These are phyloP conservation scores for Phrynocephalus versicolor DNA, from an alignment of 2,113 vertebrate species.

Conservation along the genomic window DNA sequence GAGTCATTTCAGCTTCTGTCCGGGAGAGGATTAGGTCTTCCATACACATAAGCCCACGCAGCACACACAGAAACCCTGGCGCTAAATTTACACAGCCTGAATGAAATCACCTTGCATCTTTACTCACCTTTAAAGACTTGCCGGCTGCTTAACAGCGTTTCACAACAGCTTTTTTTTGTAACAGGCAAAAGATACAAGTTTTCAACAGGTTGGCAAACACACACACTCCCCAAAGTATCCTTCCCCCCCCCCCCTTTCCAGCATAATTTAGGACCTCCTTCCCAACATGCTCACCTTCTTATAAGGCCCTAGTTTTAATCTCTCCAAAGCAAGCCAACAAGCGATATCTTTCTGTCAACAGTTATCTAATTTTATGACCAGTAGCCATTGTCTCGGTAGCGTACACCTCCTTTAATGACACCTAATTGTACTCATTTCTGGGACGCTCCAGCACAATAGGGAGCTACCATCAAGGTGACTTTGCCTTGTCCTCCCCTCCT, in stretches of 20 bases:
- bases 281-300: not conserved
- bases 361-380: conserved; percentile 14
- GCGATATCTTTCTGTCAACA: conserved; percentile 27
- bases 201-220: not conserved
- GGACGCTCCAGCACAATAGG: conserved; percentile 26
- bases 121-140: not conserved
- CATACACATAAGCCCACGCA: not conserved
- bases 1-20: not conserved
- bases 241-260: no score
- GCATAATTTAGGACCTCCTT: not conserved
- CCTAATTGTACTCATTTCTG: conserved; percentile 31
- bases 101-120: not conserved
- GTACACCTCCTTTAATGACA: conserved; percentile 9
- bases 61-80: not conserved
- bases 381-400: not conserved
- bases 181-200: not conserved
- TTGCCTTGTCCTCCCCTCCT: not conserved
- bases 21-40: not conserved
- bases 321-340: not conserved
- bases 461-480: not conserved
- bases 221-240: no score
- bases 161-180: not conserved
- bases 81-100: not conserved
- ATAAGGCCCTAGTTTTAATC: not conserved
- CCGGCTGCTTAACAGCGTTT: not conserved